Conservation (phyloP, 1,140 invertebrate species). For the Hetaerina americana region DNA sequence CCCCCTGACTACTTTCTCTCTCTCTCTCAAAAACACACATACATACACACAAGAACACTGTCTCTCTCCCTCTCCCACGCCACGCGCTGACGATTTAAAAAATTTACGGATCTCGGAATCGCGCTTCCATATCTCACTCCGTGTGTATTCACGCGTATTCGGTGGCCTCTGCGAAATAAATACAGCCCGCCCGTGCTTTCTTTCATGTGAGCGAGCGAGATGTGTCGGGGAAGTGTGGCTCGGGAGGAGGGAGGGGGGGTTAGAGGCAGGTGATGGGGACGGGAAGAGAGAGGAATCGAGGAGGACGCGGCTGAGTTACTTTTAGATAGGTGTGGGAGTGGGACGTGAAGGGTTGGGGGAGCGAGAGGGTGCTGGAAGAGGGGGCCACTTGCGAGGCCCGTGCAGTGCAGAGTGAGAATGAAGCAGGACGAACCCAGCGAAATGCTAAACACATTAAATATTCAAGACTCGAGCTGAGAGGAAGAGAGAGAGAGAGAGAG, state of each 20-base stretch:
- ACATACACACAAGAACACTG: too few relatives aligned
- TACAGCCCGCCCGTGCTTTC: background rate
- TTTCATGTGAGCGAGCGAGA: too few relatives aligned
- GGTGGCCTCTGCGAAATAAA: background rate
- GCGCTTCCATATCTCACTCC: background rate
- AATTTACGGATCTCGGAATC: background rate
- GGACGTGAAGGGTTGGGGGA: background rate
- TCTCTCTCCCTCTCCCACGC: too few relatives aligned
- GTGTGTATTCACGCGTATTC: background rate
- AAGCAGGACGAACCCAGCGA: background rate
- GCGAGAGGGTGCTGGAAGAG: background rate
- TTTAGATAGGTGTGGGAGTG: too few relatives aligned
- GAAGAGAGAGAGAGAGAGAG: background rate
- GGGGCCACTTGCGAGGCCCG: background rate
- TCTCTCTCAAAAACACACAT: too few relatives aligned
- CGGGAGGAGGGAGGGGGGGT: background rate
- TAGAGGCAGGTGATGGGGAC: background rate
- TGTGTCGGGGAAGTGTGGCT: background rate
- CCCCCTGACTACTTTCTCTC: too few relatives aligned
- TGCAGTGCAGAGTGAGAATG: background rate
- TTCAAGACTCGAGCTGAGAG: background rate
- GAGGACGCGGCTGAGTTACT: too few relatives aligned
- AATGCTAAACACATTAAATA: background rate
- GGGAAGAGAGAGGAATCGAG: too few relatives aligned
- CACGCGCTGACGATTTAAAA: background rate